Base-by-base conservation (phyloP, 1,140 invertebrate species). In the Vanessa atalanta region DNA sequence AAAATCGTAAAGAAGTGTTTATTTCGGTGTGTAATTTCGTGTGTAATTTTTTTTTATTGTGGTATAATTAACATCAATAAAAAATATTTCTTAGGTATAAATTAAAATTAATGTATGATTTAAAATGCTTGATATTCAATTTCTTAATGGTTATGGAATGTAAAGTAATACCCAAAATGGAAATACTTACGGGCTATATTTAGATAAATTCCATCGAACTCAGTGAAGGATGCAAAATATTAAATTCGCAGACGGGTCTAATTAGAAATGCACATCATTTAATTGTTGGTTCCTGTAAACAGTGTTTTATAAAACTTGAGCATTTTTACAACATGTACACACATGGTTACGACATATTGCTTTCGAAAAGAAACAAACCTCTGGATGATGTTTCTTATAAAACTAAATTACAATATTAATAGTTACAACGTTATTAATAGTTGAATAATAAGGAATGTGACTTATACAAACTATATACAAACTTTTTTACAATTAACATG, bases 151-250 rank as follows among this genome's bases (percentile, higher is more conserved):
- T 23, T 57, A 11, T 57, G 79, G 2, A 61, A 3, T 61, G 13
- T 31, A 37, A 61, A 61, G 43, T 65, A 48, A 64, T 83, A 3
- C 57, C 57, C 26, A 61, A 72, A 72, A 68, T 68, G 31, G 66
- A 47, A 71, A 69, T 73, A 73, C 69, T 76, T 72, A 26, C 26
- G 26, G 63, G 66, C 71, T 82, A 82, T 78, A 76, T 80, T 80
- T 79, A 78, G 81, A 73, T 65, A 72, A 81, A 86, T 89, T 84
- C 68, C 87, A 75, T 84, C 88, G 86, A 89, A 87, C 87, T 82
- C 75, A 55, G 76, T 67, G 76, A 71, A 82, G 77, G 76, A 83
- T 83, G 80, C 77, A 80, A 83, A 86, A 79, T 79, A 87, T 86
- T 79, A 81, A 82, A 78, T 88, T 79, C 79, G 77, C 80, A 83